These are phyloP conservation scores for Oxytorus armatus DNA, from an alignment of 2,888 invertebrate genomes.

Conservation along the genomic window DNA sequence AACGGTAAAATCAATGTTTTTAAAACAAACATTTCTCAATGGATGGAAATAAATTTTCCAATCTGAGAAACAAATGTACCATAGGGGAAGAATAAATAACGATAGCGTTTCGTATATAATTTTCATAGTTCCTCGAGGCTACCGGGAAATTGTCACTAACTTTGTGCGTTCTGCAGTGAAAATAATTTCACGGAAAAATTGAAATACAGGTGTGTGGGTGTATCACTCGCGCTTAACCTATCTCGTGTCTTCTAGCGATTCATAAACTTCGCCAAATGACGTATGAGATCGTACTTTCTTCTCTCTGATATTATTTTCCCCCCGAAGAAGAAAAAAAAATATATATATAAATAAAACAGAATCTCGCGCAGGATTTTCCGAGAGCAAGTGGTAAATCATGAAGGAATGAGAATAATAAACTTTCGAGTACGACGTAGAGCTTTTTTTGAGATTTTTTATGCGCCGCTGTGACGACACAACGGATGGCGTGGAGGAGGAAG, in stretches of 20 bases:
- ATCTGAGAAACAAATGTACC: too few species aligned
- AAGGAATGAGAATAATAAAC: slow-evolving; percentile 47
- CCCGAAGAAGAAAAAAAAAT: neutral
- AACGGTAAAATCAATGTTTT: too few species aligned
- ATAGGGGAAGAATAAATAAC: too few species aligned
- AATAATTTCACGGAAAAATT: slow-evolving; percentile 31
- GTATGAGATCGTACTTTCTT: slow-evolving; percentile 2
- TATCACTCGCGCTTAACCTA: neutral
- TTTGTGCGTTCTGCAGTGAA: neutral
- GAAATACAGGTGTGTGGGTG: slow-evolving; percentile 3
- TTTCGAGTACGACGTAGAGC: slow-evolving; percentile 12
- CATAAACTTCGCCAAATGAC: neutral
- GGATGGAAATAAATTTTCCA: too few species aligned
- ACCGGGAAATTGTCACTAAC: neutral
- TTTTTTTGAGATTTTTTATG: slow-evolving; percentile 18
- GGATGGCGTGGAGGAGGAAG: neutral
- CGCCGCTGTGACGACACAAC: neutral
- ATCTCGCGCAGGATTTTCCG: neutral
- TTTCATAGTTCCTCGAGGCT: too few species aligned
- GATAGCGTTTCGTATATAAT: too few species aligned
- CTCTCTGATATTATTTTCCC: neutral
- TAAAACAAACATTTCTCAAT: too few species aligned
- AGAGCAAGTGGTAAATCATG: slow-evolving; percentile 40
- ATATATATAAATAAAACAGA: neutral
- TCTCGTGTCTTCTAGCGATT: neutral